Conservation (phyloP, 2,113 vertebrate genomes). For the Ptilonorhynchus violaceus region DNA sequence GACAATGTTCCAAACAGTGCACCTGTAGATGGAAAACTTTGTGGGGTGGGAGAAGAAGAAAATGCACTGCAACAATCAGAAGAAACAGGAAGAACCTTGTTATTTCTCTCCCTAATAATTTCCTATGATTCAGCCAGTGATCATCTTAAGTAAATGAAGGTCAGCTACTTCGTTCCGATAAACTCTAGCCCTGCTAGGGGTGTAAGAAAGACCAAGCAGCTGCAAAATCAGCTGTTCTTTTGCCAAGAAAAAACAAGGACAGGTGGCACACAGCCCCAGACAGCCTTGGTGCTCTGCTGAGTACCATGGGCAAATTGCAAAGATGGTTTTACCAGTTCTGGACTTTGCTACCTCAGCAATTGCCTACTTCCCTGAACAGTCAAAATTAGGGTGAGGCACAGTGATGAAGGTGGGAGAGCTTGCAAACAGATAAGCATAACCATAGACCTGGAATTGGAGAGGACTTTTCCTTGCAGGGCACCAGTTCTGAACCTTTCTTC, state of each 20-base stretch:
- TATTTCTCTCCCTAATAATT: neutral
- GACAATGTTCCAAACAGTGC: neutral
- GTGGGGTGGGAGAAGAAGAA: neutral
- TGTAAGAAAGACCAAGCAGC: neutral
- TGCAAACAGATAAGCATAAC: neutral
- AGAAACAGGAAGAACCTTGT: neutral
- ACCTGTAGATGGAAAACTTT: neutral
- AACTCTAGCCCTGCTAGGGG: neutral
- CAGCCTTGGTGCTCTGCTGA: neutral
- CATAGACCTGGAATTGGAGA: rapidly evolving
- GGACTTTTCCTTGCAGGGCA: neutral
- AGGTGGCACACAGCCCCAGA: neutral
- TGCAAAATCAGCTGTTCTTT: neutral
- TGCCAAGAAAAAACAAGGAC: neutral
- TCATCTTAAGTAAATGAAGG: neutral
- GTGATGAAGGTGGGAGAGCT: neutral
- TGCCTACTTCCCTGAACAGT: neutral
- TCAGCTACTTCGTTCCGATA: neutral
- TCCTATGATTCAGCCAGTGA: neutral
- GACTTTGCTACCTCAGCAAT: neutral
- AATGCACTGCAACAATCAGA: neutral
- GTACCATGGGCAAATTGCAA: neutral
- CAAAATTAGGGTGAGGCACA: neutral
- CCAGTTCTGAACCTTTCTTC: neutral
- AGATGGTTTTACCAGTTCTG: neutral